Base-by-base conservation (phyloP, 2,888 invertebrate genomes). In the Polyommatus icarus region DNA sequence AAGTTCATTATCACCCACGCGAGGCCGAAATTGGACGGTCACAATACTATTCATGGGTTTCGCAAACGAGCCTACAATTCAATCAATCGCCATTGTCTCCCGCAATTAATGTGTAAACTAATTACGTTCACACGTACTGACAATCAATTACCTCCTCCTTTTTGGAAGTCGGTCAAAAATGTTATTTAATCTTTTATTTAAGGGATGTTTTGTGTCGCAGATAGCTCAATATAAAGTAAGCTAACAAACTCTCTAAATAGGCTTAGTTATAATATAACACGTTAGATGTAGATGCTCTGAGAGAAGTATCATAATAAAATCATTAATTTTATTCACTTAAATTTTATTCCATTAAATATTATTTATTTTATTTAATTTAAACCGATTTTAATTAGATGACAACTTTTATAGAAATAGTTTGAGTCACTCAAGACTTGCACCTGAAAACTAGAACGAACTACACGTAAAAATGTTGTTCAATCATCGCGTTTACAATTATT, bases 1-100 rank as follows among this genome's bases (percentile, higher is more conserved):
- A 78, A 80, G 79, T 79, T 80, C 79, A 81, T 80, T 82, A 79
- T 76, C 78, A 76, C 79, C 79, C 73, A 78, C 79, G 80, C 81
- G 79, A 80, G 79, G 79, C 79, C 78, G 79, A 80, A 81, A 80
- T 79, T 71, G 77, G 78, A 71, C 78, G 57, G 72, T 73, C 76
- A 78, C 78, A 79, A 75, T 75, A 50, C 29, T 73, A 76, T 76
- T 78, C 50, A 77, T 61, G 46, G 72, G 73, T 81, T 81, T 76
- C 78, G 78, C 76, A 79, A 80, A 78, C 76, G 77, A 75, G 54
- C 50, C 75, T 77, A 67, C 71, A 79, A 78, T 78, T 76, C 76
- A 78, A 80, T 80, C 79, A 80, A 78, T 80, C 80, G 15, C 24
- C 15, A 7, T 54, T 75, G 75, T 75, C 54, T 29, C 18, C 6